phyloP scores from a whole-genome alignment of 2,888 invertebrate genomes.

The Lasioglossum villosulum region DNA sequence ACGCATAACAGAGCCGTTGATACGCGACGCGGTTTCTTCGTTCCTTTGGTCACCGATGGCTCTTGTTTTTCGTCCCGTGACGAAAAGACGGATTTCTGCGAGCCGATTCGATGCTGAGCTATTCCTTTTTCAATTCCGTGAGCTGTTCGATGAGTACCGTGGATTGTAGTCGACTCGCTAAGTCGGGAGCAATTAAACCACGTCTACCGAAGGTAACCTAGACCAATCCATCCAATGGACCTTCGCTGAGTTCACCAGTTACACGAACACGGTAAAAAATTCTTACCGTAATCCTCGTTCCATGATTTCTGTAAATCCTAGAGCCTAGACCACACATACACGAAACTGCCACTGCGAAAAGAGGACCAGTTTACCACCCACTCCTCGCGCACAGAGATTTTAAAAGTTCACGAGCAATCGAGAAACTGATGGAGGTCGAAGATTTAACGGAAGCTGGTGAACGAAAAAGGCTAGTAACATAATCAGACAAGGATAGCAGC shows the following conservation, averaged over 20 bases:
- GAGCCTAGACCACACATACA: neutral
- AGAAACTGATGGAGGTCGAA: neutral
- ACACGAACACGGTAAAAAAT: neutral
- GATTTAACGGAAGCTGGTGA: neutral
- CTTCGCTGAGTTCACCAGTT: neutral
- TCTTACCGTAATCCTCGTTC: neutral
- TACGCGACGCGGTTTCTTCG: conserved; percentile 12
- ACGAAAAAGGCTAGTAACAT: neutral
- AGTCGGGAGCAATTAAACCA: neutral
- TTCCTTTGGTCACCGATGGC: neutral
- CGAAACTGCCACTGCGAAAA: neutral
- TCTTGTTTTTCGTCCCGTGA: conserved; percentile 11
- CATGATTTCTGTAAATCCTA: neutral
- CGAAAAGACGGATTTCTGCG: conserved; percentile 1
- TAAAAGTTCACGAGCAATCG: neutral
- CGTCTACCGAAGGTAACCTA: neutral
- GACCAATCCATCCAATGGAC: too few relatives aligned
- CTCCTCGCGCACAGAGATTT: neutral
- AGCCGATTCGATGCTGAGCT: neutral
- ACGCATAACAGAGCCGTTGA: conserved; percentile 11
- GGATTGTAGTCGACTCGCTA: neutral
- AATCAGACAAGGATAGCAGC: neutral
- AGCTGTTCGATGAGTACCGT: too few relatives aligned
- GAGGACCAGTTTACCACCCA: neutral
- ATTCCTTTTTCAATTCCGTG: neutral